Percentiles rank a stretch among this genome's conserved stretches.
These are phyloP conservation scores for Apodemia mormo DNA, from an alignment of 2,888 invertebrate genomes.

Conservation along the genomic window DNA sequence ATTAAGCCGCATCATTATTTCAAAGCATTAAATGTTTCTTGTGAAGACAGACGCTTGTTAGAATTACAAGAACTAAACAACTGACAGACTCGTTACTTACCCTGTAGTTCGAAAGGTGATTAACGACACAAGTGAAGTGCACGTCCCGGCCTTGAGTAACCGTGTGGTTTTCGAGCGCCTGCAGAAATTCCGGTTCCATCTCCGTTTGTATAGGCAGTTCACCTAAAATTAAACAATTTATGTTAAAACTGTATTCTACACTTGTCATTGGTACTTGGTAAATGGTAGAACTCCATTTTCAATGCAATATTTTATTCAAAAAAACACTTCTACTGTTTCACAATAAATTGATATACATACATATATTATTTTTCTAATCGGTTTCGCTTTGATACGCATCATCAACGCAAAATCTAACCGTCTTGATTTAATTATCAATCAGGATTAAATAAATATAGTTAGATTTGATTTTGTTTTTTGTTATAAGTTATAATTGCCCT, in stretches of 20 bases:
- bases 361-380: too few species aligned
- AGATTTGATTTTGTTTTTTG: too few species aligned
- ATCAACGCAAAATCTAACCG: too few species aligned
- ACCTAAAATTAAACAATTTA: constrained; percentile 71
- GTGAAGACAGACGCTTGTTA: not conserved
- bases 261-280: too few species aligned
- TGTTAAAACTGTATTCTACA: not conserved
- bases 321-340: too few species aligned
- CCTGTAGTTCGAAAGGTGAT: constrained; percentile 93
- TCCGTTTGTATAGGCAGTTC: constrained; percentile 85
- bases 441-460: too few species aligned
- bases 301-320: too few species aligned
- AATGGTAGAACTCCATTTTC: too few species aligned
- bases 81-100: constrained; percentile 69
- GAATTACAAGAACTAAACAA: not conserved
- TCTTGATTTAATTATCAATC: too few species aligned
- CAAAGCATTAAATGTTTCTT: not conserved
- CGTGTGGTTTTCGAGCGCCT: constrained; percentile 92
- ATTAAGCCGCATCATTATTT: not conserved
- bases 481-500: too few species aligned
- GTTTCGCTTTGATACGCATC: too few species aligned
- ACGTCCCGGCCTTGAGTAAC: constrained; percentile 94
- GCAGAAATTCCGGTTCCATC: constrained; percentile 89
- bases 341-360: too few species aligned
- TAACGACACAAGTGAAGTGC: constrained; percentile 94